Base-by-base conservation (phyloP, 2,888 invertebrate genomes). In the Dinocampus coccinellae region DNA sequence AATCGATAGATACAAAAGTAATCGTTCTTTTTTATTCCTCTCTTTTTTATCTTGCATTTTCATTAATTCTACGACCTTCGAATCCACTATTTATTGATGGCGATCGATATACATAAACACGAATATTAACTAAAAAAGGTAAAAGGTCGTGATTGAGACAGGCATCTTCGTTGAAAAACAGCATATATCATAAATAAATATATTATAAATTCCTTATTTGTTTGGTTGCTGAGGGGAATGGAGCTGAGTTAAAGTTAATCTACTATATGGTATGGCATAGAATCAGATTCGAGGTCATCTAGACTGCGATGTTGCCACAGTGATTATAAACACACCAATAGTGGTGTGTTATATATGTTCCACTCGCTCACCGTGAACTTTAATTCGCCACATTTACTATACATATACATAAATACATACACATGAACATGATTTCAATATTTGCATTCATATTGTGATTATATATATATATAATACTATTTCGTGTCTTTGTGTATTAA, bases 31-130 rank as follows among this genome's bases (percentile, higher is more conserved):
- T n/a, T n/a, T n/a, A 64, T 63, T 70, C 55, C 65, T 36, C 29
- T 52, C 16, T 53, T 47, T 33, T 42, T 34, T 33, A 55, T 65
- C 42, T 70, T 60, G 60, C 65, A 65, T 58, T 70, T 60, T 70
- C 60, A 70, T 66, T 61, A 66, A 65, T 61, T 65, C 65, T 26
- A 61, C 53, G 65, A 65, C 36, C 70, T 65, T 53, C 52, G 47
- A 64, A 64, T 70, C 58, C 20, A 26, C 42, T n/a, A 47, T 64
- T 63, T 70, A 70, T 70, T 42, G 64, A 64, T 70, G 58, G 58
- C 57, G 47, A 64, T 70, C 70, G 58, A 64, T 34, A 47, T 64
- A 70, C 69, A 63, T 16, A 63, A 34, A 29, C 22, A 20, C 52
- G 20, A 26, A 34, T 62, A 24, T 24, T 62, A 6, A 26, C 24